phyloP scores from a whole-genome alignment of 2,113 vertebrate species.

The Vireo altiloquus region DNA sequence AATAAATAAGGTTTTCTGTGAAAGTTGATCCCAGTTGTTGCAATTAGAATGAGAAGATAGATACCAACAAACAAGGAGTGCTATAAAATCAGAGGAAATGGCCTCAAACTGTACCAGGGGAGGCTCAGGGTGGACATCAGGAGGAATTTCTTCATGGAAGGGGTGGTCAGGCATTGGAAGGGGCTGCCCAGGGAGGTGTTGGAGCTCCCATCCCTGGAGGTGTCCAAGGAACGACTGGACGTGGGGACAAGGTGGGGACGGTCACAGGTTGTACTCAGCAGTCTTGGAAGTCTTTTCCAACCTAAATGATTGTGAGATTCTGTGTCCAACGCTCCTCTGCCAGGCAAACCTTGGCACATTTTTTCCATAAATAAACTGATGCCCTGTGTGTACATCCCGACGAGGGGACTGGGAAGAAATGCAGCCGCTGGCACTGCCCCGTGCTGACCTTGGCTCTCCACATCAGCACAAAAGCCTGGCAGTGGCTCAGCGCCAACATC shows the following conservation, averaged over 20 bases:
- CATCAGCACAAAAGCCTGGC: not conserved
- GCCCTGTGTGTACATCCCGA: not conserved
- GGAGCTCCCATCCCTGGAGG: not conserved
- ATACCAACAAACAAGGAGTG: not conserved
- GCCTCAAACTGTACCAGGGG: not conserved
- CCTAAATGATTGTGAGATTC: not conserved
- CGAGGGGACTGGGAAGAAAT: not conserved
- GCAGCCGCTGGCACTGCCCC: rapidly evolving
- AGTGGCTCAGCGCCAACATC: not conserved
- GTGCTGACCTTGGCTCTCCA: not conserved
- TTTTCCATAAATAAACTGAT: rapidly evolving
- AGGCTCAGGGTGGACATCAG: not conserved
- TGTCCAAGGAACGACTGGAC: rapidly evolving
- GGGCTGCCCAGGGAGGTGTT: not conserved
- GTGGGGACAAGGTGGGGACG: rapidly evolving
- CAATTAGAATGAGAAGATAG: not conserved
- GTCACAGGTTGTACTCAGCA: not conserved
- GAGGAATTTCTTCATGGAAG: not conserved
- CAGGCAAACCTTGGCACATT: not conserved
- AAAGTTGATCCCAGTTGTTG: not conserved
- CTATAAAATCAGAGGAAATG: not conserved
- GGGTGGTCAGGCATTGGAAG: not conserved
- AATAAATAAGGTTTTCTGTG: not conserved
- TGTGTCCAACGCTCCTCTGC: not conserved
- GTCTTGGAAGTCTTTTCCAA: not conserved